Conservation (phyloP, 1,140 invertebrate genomes). For the Orchesella cincta region DNA sequence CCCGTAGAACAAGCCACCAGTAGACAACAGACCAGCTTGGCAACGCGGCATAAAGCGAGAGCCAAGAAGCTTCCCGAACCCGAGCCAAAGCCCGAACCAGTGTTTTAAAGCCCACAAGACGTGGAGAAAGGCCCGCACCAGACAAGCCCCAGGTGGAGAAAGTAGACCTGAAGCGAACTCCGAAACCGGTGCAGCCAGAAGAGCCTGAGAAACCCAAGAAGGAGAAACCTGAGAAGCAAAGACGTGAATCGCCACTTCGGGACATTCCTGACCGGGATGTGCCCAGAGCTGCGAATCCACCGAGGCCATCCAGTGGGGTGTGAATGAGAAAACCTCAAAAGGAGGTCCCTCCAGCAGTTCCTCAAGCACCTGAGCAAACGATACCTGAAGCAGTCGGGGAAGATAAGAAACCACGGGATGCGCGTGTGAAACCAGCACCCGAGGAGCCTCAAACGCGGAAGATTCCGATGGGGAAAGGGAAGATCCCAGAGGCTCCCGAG, state of each 20-base stretch:
- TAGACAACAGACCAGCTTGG: conserved; percentile 37
- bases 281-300: not conserved
- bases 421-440: no score
- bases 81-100: not conserved
- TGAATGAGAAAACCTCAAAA: not conserved
- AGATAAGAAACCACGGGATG: no score
- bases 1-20: not conserved
- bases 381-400: not conserved
- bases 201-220: not conserved
- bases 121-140: not conserved
- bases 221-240: not conserved
- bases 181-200: not conserved
- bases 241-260: no score
- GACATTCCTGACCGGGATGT: not conserved
- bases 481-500: conserved; percentile 53
- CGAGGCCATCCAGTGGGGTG: conserved; percentile 13
- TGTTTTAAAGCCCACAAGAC: not conserved
- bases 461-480: conserved; percentile 30
- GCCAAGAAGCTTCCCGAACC: not conserved
- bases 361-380: not conserved
- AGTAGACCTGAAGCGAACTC: not conserved
- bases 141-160: conserved; percentile 3
- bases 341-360: not conserved
- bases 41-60: not conserved
- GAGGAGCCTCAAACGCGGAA: not conserved